Base-by-base conservation (phyloP, 2,888 invertebrate species). In the Chrysolina haemoptera region DNA sequence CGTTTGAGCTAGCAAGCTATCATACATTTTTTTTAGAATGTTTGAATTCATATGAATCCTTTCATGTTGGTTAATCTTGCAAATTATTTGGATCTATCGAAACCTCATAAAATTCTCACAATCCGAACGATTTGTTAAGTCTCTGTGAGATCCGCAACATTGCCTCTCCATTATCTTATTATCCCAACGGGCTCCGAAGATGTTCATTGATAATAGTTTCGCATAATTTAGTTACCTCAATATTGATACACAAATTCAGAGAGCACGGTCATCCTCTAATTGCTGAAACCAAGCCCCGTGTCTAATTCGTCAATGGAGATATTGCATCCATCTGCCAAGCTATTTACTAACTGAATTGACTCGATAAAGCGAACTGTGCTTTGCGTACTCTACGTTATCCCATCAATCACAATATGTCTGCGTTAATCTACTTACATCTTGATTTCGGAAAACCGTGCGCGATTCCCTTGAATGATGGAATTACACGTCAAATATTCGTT, bases 261-360 rank as follows among this genome's bases (percentile, higher is more conserved):
- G 74, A 41, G 68, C 59, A 66, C 68, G 70, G 65, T 66, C 74
- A 73, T 68, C 68, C 67, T 50, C 72, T 78, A 78, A 78, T 78
- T 76, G 76, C 67, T 65, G 75, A 71, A 78, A 73, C 70, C 78
- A 71, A 53, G 40, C 62, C 66, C 71, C 71, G 73, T 78, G 70
- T 75, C 78, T 78, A 78, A 78, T 78, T 73, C 76, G 69, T 76
- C 78, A 78, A 76, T 78, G 71, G 71, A 76, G 78, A 77, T 74
- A 74, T 68, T 75, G 76, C 76, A 71, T 77, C 78, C 68, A 78
- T 62, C 76, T 75, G 74, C 55, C 65, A 71, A 74, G 74, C 79
- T 75, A 77, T 79, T 80, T 74, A 75, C 71, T 71, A 77, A 74
- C 76, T 71, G 74, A 78, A 77, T 79, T 78, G 77, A 70, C 66